A percentile compares a stretch with the other conserved stretches of the same genome.
Conservation (phyloP, 2,797 vertebrate genomes). For the Dermochelys coriacea region DNA sequence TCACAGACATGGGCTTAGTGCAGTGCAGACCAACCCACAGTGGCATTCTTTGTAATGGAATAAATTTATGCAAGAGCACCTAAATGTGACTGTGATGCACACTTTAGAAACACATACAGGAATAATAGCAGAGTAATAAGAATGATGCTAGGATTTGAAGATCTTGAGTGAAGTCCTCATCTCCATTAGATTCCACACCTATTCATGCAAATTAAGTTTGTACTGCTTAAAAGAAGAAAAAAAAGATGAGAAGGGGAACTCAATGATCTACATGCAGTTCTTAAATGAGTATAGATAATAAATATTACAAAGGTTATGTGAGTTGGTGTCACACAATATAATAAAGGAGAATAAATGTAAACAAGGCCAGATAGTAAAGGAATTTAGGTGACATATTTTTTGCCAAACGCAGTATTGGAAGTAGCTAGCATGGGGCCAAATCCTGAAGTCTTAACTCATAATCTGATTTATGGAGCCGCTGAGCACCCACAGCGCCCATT, state of each 20-base stretch:
- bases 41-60: not conserved
- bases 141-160: not conserved
- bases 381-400: conserved; percentile 47
- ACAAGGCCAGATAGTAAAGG: conserved; percentile 21
- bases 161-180: not conserved
- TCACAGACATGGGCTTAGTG: no score
- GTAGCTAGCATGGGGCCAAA: not conserved
- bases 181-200: not conserved
- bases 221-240: conserved; percentile 25
- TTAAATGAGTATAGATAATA: conserved; percentile 17
- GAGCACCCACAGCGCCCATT: not conserved
- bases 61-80: not conserved
- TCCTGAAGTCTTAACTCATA: fast-evolving
- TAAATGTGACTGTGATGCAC: conserved; percentile 1
- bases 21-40: not conserved
- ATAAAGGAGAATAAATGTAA: conserved; percentile 3
- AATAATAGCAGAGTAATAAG: not conserved
- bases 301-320: not conserved
- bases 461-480: not conserved
- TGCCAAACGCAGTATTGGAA: conserved; percentile 31
- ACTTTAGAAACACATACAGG: not conserved
- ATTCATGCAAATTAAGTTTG: conserved; percentile 31
- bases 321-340: not conserved
- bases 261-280: conserved; percentile 8
- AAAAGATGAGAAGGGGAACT: not conserved